A percentile compares a stretch with the other conserved stretches of the same genome.
Conservation (phyloP, 2,888 invertebrate genomes). For the Clivina fossor region DNA sequence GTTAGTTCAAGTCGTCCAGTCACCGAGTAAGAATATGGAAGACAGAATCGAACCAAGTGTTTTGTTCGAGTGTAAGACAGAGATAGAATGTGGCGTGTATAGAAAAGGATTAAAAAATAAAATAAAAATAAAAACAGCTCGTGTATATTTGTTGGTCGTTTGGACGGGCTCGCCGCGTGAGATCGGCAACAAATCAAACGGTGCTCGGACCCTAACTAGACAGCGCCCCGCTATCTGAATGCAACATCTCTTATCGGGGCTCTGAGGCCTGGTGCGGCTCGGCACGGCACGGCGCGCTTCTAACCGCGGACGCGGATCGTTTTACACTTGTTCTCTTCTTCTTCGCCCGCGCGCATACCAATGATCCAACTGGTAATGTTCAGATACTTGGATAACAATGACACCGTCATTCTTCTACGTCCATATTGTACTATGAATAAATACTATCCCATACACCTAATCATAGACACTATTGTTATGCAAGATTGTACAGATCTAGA, state of each 20-base stretch:
- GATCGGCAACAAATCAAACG: slow-evolving; percentile 44
- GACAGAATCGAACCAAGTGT: too few relatives aligned
- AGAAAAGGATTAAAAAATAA: slow-evolving; percentile 43
- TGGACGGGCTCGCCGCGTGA: slow-evolving; percentile 37
- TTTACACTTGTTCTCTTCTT: slow-evolving; percentile 31
- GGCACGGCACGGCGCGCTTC: too few relatives aligned
- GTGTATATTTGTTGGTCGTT: slow-evolving; percentile 36
- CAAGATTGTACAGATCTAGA: too few relatives aligned
- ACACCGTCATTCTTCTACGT: slow-evolving; percentile 17
- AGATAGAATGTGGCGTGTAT: slow-evolving; percentile 24
- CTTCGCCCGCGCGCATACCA: slow-evolving; percentile 28
- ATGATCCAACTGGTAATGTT: slow-evolving; percentile 26
- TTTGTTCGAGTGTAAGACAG: slow-evolving; percentile 9
- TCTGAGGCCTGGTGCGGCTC: too few relatives aligned
- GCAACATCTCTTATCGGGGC: slow-evolving; percentile 41
- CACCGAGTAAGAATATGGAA: too few relatives aligned
- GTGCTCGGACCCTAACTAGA: slow-evolving; percentile 43
- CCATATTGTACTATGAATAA: not conserved
- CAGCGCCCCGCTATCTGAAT: slow-evolving; percentile 42
- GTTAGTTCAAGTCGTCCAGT: too few relatives aligned
- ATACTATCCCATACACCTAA: too few relatives aligned
- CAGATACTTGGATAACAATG: slow-evolving; percentile 31
- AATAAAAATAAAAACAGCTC: too few relatives aligned
- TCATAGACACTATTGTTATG: too few relatives aligned
- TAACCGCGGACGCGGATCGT: slow-evolving; percentile 24